phyloP scores from a whole-genome alignment of 2,888 invertebrate species.

The Ornithoptera alexandrae region DNA sequence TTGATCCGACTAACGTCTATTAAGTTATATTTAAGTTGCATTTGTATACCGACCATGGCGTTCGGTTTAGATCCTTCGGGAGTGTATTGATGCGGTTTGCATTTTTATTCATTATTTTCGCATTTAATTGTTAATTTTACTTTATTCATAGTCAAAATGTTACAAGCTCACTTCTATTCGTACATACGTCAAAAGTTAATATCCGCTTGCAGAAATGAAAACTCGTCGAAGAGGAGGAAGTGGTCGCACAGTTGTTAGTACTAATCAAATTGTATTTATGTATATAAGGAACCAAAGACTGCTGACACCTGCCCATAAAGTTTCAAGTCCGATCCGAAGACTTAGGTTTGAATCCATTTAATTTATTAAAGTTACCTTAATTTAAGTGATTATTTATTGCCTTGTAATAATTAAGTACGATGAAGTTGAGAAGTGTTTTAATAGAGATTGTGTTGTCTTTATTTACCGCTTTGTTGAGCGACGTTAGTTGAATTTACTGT shows the following conservation, averaged over 20 bases:
- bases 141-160: slow-evolving; percentile 34
- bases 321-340: slow-evolving; percentile 50
- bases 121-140: slow-evolving; percentile 5
- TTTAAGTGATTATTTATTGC: slow-evolving; percentile 74
- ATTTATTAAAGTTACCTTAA: slow-evolving; percentile 78
- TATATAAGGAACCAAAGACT: slow-evolving; percentile 76
- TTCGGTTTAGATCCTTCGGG: slow-evolving; percentile 62
- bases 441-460: slow-evolving; percentile 25
- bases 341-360: slow-evolving; percentile 56
- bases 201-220: slow-evolving; percentile 63
- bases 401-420: slow-evolving; percentile 60
- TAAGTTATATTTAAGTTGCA: slow-evolving; percentile 38
- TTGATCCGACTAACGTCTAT: slow-evolving; percentile 49
- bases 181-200: slow-evolving; percentile 61
- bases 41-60: slow-evolving; percentile 51
- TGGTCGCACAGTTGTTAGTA: slow-evolving; percentile 43
- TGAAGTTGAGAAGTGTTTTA: slow-evolving; percentile 32
- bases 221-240: slow-evolving; percentile 68
- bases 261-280: slow-evolving; percentile 49
- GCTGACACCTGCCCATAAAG: slow-evolving; percentile 54
- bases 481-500: slow-evolving; percentile 42
- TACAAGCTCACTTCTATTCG: slow-evolving; percentile 34
- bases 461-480: slow-evolving; percentile 38
- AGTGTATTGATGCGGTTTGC: slow-evolving; percentile 49
- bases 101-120: slow-evolving; percentile 24